These are phyloP conservation scores for Plecturocebus donacophilus DNA, from an alignment of 2,113 vertebrate species.

Conservation along the genomic window DNA sequence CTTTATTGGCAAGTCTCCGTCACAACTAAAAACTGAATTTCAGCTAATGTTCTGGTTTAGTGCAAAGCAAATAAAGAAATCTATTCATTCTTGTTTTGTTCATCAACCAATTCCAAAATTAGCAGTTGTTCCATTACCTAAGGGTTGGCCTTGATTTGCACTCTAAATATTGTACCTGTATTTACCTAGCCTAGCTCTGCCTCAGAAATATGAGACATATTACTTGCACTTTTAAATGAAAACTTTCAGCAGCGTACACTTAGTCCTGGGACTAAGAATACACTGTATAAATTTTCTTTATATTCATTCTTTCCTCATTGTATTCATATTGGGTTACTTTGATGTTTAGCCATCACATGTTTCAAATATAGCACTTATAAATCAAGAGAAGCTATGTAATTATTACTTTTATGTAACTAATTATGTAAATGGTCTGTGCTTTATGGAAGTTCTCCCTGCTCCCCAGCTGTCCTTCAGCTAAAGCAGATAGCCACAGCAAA, in stretches of 20 bases:
- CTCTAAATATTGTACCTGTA: background rate
- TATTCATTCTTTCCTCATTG: background rate
- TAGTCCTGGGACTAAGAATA: background rate
- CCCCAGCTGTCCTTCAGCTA: background rate
- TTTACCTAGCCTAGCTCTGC: background rate
- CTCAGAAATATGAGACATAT: background rate
- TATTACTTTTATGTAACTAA: too few relatives aligned
- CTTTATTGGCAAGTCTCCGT: background rate
- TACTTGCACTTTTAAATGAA: background rate
- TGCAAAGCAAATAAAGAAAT: slow-evolving; percentile 20
- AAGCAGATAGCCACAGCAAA: background rate
- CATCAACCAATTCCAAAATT: background rate
- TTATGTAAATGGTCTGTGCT: background rate
- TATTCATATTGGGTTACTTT: background rate
- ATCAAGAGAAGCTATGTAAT: background rate
- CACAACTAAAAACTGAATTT: background rate
- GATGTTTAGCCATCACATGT: background rate
- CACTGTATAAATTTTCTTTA: background rate
- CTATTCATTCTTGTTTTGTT: background rate
- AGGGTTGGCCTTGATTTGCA: background rate
- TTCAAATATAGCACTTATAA: background rate
- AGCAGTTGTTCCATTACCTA: background rate
- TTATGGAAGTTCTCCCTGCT: background rate
- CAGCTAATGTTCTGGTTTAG: background rate
- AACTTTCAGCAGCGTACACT: background rate